Base-by-base conservation (phyloP, 53 echinoderm and acorn worm genomes). In the Temnopleurus reevesii region DNA sequence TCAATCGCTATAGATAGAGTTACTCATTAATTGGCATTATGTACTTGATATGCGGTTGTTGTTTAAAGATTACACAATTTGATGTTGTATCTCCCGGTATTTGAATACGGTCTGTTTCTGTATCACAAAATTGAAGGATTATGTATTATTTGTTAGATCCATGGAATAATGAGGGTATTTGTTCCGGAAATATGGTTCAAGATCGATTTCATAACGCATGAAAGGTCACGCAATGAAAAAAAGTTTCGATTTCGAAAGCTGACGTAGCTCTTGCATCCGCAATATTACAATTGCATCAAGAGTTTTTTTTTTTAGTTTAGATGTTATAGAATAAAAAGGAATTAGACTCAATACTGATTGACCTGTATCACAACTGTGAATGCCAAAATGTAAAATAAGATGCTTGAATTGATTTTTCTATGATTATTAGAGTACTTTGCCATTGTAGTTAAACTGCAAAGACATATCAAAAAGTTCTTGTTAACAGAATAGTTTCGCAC, bases 361-460 rank as follows among this genome's bases (percentile, higher is more conserved):
- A 17, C 71, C 71, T 71, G 41, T 13, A 38, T 71, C 8, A 41
- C 71, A 71, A n/a, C 30, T 5, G 36, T 41, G 15, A 19, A 38
- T 71, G 71, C 71, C 71, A 71, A 71, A n/a, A 38, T 41, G 36
- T 71, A n/a, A n/a, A n/a, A n/a, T n/a, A n/a, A n/a, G n/a, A n/a
- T n/a, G n/a, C n/a, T n/a, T n/a, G n/a, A n/a, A n/a, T n/a, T n/a
- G n/a, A n/a, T n/a, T n/a, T n/a, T n/a, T n/a, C n/a, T n/a, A n/a
- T n/a, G n/a, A n/a, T n/a, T n/a, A n/a, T n/a, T n/a, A n/a, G n/a
- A n/a, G n/a, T n/a, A n/a, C n/a, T n/a, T n/a, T n/a, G n/a, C n/a
- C n/a, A n/a, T n/a, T n/a, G n/a, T n/a, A n/a, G n/a, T n/a, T n/a
- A n/a, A n/a, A n/a, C n/a, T n/a, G n/a, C n/a, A n/a, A n/a, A n/a